Evolutionary conservation across 2,888 invertebrate genomes (phyloP).

Genomic region (Drosophila nigricruria): DNA sequence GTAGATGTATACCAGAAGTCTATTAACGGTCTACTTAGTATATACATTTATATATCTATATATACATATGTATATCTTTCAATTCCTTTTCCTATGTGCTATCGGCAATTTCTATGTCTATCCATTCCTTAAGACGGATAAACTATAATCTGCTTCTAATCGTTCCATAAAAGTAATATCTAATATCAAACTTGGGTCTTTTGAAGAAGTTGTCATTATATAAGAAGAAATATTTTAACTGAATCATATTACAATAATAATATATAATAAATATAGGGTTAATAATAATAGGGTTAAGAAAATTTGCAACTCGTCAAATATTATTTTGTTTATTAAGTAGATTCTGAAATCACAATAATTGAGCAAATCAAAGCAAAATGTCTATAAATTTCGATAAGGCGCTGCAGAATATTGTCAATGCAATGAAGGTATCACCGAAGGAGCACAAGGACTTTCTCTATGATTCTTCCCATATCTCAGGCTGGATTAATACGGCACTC

Average conservation of each 20-base stretch:
- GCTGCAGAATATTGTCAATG: constrained; percentile 10
- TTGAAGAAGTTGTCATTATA: neutral
- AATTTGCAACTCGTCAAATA: constrained; percentile 4
- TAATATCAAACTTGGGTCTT: neutral
- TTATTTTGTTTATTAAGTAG: neutral
- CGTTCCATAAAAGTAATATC: too few species aligned
- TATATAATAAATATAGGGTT: too few species aligned
- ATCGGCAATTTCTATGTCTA: neutral
- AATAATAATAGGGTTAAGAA: neutral
- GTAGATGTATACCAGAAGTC: neutral
- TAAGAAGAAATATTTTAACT: neutral
- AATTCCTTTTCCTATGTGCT: too few species aligned
- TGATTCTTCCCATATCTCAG: constrained; percentile 8
- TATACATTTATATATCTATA: neutral
- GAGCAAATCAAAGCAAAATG: neutral
- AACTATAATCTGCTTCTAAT: neutral
- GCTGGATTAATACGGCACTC: constrained; percentile 19
- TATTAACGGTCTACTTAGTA: neutral
- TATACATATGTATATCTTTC: too few species aligned
- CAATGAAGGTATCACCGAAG: constrained; percentile 14
- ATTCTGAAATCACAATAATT: neutral
- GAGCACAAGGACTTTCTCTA: constrained; percentile 17
- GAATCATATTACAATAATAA: neutral
- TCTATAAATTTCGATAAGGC: constrained; percentile 11
- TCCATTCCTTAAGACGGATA: neutral